phyloP scores from a whole-genome alignment of 2,113 vertebrate species.

The Corapipo altera region DNA sequence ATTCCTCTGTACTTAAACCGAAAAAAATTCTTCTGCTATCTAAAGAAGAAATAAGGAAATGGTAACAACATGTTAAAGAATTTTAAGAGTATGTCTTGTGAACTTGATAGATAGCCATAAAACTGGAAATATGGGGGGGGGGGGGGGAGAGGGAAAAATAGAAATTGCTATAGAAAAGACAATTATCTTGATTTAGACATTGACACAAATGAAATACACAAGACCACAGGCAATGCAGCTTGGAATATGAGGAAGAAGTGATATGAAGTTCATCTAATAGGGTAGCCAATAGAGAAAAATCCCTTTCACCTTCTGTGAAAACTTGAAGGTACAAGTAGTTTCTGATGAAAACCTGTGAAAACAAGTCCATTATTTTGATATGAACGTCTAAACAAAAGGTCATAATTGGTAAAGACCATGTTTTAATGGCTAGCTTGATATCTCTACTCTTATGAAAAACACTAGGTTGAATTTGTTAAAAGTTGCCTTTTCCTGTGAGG shows the following conservation, averaged over 20 bases:
- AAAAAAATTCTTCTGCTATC: background rate
- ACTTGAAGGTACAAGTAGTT: background rate
- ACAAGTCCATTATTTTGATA: background rate
- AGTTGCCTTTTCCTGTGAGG: background rate
- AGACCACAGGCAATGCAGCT: background rate
- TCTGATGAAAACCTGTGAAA: background rate
- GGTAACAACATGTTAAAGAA: background rate
- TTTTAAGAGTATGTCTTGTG: background rate
- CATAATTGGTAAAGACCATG: background rate
- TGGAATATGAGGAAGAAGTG: background rate
- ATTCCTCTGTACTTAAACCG: background rate
- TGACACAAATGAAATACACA: background rate
- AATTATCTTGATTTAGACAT: background rate
- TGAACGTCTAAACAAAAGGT: background rate
- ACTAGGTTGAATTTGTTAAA: background rate
- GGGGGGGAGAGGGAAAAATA: background rate
- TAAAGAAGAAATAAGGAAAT: background rate
- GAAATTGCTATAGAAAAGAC: background rate
- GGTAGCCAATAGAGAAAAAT: background rate
- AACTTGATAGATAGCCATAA: background rate
- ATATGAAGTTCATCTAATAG: background rate
- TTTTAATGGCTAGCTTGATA: background rate
- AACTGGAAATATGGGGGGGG: background rate
- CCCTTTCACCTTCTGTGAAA: background rate
- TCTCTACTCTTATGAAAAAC: background rate